Conservation (phyloP, 2,888 invertebrate species). For the Trypoxylon attenuatum region DNA sequence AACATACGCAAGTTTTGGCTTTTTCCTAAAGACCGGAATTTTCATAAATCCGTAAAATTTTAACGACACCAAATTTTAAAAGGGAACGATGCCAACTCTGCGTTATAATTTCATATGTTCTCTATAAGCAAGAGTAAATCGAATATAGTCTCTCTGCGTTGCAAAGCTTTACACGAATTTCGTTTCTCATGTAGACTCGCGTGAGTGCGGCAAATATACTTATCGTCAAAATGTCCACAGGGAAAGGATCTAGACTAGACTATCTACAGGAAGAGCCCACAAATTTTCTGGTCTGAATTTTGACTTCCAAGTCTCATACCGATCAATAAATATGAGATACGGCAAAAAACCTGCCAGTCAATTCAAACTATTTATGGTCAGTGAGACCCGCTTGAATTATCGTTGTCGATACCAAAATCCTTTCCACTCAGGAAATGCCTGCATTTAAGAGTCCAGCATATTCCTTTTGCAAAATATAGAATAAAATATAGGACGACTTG, state of each 20-base stretch:
- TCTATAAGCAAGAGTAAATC: not conserved
- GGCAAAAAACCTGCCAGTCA: not conserved
- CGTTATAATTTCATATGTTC: not conserved
- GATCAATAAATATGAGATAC: not conserved
- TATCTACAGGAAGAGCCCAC: too few species aligned
- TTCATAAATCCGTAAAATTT: slow-evolving; percentile 3
- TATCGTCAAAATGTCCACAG: too few species aligned
- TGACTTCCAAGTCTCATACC: not conserved
- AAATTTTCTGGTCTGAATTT: not conserved
- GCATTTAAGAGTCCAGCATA: too few species aligned
- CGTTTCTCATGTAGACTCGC: too few species aligned
- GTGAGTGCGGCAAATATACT: too few species aligned
- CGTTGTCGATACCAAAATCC: too few species aligned
- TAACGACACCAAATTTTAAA: not conserved
- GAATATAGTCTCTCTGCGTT: too few species aligned
- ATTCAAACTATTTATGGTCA: not conserved
- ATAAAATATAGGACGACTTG: too few species aligned
- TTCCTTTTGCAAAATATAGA: too few species aligned
- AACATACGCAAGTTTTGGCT: not conserved
- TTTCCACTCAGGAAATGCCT: too few species aligned
- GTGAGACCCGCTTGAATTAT: not conserved
- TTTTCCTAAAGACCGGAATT: not conserved
- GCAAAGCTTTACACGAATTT: too few species aligned
- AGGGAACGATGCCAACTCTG: not conserved
- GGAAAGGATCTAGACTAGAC: too few species aligned